Evolutionary conservation across 2,797 vertebrate genomes (phyloP).

Genomic region (Acanthurus lineatus): DNA sequence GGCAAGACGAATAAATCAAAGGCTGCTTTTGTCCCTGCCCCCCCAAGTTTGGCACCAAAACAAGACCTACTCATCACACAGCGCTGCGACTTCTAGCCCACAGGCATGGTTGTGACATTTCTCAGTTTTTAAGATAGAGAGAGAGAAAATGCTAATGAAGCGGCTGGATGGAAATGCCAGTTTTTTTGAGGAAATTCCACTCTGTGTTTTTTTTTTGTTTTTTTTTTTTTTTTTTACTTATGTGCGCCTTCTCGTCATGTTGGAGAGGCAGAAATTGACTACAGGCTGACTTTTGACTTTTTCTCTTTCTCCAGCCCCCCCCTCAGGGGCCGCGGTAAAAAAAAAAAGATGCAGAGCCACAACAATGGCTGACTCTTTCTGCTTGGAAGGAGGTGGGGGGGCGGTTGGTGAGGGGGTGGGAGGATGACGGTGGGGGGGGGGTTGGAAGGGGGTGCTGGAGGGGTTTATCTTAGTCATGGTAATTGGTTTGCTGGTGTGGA

Average conservation of each 20-base stretch:
- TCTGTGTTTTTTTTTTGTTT: constrained; percentile 25
- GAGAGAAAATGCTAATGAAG: constrained; percentile 84
- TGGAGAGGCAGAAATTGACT: constrained; percentile 76
- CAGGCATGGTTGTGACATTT: constrained; percentile 83
- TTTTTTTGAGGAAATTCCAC: constrained; percentile 52
- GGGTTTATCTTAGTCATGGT: constrained; percentile 89
- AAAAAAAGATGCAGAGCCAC: constrained; percentile 60
- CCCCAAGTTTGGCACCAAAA: constrained; percentile 81
- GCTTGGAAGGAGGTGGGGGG: constrained; percentile 66
- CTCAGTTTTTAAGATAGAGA: constrained; percentile 82
- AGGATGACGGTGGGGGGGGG: constrained; percentile 16
- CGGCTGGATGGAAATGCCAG: constrained; percentile 80
- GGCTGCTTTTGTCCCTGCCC: constrained; percentile 76
- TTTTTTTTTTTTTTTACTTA: constrained; percentile 18
- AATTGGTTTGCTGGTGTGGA: constrained; percentile 88
- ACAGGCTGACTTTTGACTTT: constrained; percentile 79
- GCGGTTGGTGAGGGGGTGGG: constrained; percentile 41
- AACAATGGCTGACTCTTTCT: constrained; percentile 80
- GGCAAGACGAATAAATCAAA: constrained; percentile 82
- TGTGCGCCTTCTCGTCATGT: constrained; percentile 56
- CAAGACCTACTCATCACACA: constrained; percentile 80
- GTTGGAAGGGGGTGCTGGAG: constrained; percentile 60
- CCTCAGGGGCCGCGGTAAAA: constrained; percentile 44
- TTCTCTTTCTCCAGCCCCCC: not conserved
- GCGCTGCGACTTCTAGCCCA: constrained; percentile 77